A percentile compares a stretch with the other conserved stretches of the same genome.
These are phyloP conservation scores for Haliclona indistincta DNA, from an alignment of 37 sponge, comb jelly and placozoan species.

Conservation along the genomic window DNA sequence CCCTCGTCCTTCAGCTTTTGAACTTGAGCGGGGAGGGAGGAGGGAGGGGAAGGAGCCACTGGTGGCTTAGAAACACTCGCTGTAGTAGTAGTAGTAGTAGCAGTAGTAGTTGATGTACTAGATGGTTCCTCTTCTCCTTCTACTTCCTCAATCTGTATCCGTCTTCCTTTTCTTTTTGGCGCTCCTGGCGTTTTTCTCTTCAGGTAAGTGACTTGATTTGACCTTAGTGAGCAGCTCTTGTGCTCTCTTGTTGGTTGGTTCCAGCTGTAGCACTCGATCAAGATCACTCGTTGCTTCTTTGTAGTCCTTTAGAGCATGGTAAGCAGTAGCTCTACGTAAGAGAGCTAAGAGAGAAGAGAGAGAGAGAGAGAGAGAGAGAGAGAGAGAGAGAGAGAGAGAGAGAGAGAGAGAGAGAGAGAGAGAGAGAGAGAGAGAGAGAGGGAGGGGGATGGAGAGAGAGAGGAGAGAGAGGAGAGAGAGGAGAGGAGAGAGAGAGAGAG, in stretches of 20 bases:
- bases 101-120: slow-evolving; percentile 62
- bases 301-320: slow-evolving; percentile 11
- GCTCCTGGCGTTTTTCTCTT: too few species aligned
- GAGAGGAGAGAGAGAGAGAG: too few species aligned
- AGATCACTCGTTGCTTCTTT: slow-evolving; percentile 31
- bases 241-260: slow-evolving; percentile 68
- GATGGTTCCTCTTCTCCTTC: slow-evolving; percentile 51
- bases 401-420: too few species aligned
- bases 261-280: slow-evolving; percentile 44
- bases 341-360: slow-evolving; percentile 56
- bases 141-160: slow-evolving; percentile 51
- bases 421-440: too few species aligned
- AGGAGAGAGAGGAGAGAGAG: too few species aligned
- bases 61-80: neutral
- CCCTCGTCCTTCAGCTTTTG: slow-evolving; percentile 66
- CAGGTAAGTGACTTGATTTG: neutral
- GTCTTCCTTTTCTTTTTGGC: slow-evolving; percentile 50
- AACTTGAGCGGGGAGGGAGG: slow-evolving; percentile 48
- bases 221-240: slow-evolving; percentile 17
- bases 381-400: too few species aligned
- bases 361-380: too few species aligned
- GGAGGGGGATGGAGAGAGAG: too few species aligned
- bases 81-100: neutral
- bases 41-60: slow-evolving; percentile 10
- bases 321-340: slow-evolving; percentile 52